Base-by-base conservation (phyloP, 1,140 invertebrate genomes). In the Nephotettix cincticeps region DNA sequence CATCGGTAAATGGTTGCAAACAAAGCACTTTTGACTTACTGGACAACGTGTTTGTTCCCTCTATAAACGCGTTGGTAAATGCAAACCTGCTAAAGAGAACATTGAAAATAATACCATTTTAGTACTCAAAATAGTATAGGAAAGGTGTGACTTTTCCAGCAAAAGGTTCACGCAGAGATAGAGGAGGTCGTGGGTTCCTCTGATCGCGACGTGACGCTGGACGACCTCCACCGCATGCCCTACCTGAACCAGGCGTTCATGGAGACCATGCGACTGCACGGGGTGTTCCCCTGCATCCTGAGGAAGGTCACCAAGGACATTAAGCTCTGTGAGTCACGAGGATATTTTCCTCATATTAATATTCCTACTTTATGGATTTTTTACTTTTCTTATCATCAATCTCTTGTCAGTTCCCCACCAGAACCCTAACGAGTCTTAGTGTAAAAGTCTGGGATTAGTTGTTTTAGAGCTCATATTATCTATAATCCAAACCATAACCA, bases 231-330 rank as follows among this genome's bases (percentile, higher is more conserved):
- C 28, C 79, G 84, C 27, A 81, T 76, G 14, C n/a, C 30, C 13
- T 76, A 76, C 19, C 56, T 76, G 45, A 73, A 73, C 27, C 71
- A 75, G 67, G 68, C 36, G 4, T 11, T 76, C 2, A 71, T 71
- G 36, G 75, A 76, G 71, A 74, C 73, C 0, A 54, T 76, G 30
- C 30, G 75, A 40, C 21, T 74, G 17, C 74, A 69, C 30, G 88
- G 89, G 0, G 85, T 86, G 4, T 88, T 89, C 13, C 89, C 89
- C 0, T 78, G 87, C 36, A 83, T 88, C 65, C 85, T 83, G 0
- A 77, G 89, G 45, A 78, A 79, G 69, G 76, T 86, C 1, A 78
- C 80, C 3, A 82, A 89, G 71, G 87, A 89, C 63, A 76, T 84
- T 27, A 54, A 73, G 25, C 69, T 85, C 21, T 76, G 78, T 80